Percentiles rank a stretch among this genome's conserved stretches.
Evolutionary conservation across 1,140 invertebrate genomes (phyloP).

Genomic region (Zaprionus africanus): DNA sequence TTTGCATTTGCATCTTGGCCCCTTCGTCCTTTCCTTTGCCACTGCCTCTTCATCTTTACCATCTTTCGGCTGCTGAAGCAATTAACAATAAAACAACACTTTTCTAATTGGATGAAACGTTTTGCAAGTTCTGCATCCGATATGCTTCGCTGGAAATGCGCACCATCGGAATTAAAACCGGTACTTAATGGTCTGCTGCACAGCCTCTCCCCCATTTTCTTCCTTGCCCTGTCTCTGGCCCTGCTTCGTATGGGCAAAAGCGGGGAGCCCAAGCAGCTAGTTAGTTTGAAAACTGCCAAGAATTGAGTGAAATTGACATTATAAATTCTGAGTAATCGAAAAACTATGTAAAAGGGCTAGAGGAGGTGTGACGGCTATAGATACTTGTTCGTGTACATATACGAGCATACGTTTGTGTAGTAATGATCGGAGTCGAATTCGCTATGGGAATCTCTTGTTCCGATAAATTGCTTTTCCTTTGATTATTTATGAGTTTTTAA

Average conservation of each 20-base stretch:
- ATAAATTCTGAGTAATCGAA: slow-evolving; percentile 3
- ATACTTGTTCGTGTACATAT: not conserved
- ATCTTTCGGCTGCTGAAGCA: slow-evolving; percentile 48
- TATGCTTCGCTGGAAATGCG: slow-evolving; percentile 61
- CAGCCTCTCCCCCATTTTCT: too few species aligned
- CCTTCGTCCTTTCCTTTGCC: not conserved
- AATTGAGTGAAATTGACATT: not conserved
- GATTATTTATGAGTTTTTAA: not conserved
- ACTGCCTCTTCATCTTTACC: slow-evolving; percentile 11
- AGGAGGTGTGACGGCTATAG: not conserved
- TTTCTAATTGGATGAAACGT: slow-evolving; percentile 80
- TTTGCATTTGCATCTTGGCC: slow-evolving; percentile 32
- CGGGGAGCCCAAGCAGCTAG: not conserved
- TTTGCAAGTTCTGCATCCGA: slow-evolving; percentile 77
- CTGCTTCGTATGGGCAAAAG: not conserved
- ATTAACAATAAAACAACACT: slow-evolving; percentile 81
- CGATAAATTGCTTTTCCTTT: not conserved
- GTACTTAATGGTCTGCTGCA: slow-evolving; percentile 17
- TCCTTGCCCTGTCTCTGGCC: not conserved
- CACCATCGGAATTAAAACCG: slow-evolving; percentile 45
- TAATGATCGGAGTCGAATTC: not conserved
- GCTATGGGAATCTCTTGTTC: not conserved
- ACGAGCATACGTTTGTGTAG: not conserved
- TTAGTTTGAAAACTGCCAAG: not conserved
- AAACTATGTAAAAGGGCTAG: not conserved